These are phyloP conservation scores for Eupithecia vulgata DNA, from an alignment of 2,888 invertebrate species.

Conservation along the genomic window DNA sequence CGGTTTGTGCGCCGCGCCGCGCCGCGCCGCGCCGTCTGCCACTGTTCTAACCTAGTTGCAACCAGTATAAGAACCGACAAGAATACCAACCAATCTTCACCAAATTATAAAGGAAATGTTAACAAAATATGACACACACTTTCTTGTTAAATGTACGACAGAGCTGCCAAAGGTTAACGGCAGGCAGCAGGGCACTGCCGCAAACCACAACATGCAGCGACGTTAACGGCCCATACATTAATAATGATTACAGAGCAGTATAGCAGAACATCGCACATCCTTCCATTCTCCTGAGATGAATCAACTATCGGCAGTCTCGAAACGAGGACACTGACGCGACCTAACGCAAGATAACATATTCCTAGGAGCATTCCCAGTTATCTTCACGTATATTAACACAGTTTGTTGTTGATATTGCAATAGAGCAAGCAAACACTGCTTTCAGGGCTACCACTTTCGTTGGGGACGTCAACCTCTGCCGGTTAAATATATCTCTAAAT, in stretches of 20 bases:
- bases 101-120: slow-evolving; percentile 22
- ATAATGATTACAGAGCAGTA: slow-evolving; percentile 27
- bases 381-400: slow-evolving; percentile 61
- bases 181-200: slow-evolving; percentile 28
- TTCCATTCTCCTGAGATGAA: slow-evolving; percentile 45
- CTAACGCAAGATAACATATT: slow-evolving; percentile 72
- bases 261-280: slow-evolving; percentile 27
- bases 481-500: slow-evolving; percentile 52
- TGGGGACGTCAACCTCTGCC: slow-evolving; percentile 48
- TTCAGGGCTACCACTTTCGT: slow-evolving; percentile 47
- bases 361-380: slow-evolving; percentile 65
- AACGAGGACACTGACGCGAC: slow-evolving; percentile 75
- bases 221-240: slow-evolving; percentile 36
- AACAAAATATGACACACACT: slow-evolving; percentile 24
- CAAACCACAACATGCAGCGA: slow-evolving; percentile 26
- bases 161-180: slow-evolving; percentile 29
- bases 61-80: slow-evolving; percentile 40
- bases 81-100: slow-evolving; percentile 32
- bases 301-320: slow-evolving; percentile 55
- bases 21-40: slow-evolving; percentile 75
- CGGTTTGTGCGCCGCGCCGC: slow-evolving; percentile 67
- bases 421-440: slow-evolving; percentile 52
- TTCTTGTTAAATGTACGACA: slow-evolving; percentile 40
- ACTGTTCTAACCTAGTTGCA: slow-evolving; percentile 63
- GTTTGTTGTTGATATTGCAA: slow-evolving; percentile 56